Percentiles rank a stretch among this genome's conserved stretches.
Conservation (phyloP, 2,113 vertebrate species). For the Trematocara unimaculatum region DNA sequence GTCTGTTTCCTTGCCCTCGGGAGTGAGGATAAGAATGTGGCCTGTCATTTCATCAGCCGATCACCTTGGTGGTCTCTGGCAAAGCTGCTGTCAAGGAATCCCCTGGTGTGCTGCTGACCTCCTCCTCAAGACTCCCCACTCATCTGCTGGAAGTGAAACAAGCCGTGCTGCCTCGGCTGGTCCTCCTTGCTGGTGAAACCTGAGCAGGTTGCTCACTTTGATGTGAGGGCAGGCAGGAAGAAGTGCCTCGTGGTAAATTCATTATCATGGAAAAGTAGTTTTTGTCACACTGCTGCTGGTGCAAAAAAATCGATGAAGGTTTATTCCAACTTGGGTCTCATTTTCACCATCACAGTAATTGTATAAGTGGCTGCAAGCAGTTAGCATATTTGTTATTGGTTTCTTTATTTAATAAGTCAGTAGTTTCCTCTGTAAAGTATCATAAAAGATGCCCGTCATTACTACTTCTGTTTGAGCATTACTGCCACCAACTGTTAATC, state of each 20-base stretch:
- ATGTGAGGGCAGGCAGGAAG: conserved; percentile 48
- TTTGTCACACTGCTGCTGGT: not conserved
- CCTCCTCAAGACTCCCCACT: conserved; percentile 42
- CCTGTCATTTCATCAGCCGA: conserved; percentile 40
- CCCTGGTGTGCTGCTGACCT: conserved; percentile 54
- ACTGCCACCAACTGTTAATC: not conserved
- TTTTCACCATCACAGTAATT: not conserved
- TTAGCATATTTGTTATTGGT: not conserved
- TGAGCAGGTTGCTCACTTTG: conserved; percentile 46
- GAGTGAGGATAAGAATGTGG: conserved; percentile 25
- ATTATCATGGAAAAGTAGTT: conserved; percentile 26
- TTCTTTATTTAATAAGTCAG: not conserved
- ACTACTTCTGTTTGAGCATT: not conserved
- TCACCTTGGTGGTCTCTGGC: conserved; percentile 65
- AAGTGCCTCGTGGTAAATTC: conserved; percentile 47
- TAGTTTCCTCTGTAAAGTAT: not conserved
- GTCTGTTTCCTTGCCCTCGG: conserved; percentile 13
- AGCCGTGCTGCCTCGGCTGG: conserved; percentile 12
- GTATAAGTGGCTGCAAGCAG: not conserved
- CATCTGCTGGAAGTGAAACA: conserved; percentile 57
- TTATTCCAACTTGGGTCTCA: not conserved
- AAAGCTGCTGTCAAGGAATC: conserved; percentile 41
- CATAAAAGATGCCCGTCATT: not conserved
- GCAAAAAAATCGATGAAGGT: not conserved
- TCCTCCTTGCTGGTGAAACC: conserved; percentile 53